Evolutionary conservation across 1,140 invertebrate genomes (phyloP), one percentile per base, ranked within the genome.

Genomic region (Ectropis grisescens): DNA sequence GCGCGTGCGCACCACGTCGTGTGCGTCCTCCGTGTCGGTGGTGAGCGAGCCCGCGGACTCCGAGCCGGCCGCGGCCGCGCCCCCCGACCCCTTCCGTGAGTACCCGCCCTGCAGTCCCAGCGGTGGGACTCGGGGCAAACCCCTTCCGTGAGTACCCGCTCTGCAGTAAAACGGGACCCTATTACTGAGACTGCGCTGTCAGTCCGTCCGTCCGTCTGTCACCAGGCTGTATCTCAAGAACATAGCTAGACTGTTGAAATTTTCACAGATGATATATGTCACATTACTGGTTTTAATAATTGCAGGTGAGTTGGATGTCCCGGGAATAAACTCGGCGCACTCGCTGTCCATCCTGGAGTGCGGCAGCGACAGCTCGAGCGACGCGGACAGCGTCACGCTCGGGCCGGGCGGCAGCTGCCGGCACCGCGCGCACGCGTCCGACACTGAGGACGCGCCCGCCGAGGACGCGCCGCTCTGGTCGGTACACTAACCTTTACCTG

Each of bases 41-140:
- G 81, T 83, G 9, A 81, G 76, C 32, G 81, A 83, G 11, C 64
- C 69, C 0, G 45, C 52, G 0, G 72, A 78, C 1, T 47, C 46
- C 0, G 65, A 75, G 5, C 61, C 49, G 11, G 27, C 45, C 0
- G 9, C 49, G 0, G 58, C 66, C 0, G 37, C 55, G 8, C 50
- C 68, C 1, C 48, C 74, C 0, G 80, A 83, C 27, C 78, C 81
- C 0, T 83, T 82, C 42, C 81, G 81, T 83, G 9, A 72, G 78
- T 67, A 15, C 4, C 2, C 25, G 8, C 11, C 14, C 5, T 27
- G 22, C 10, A n/a, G n/a, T n/a, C n/a, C n/a, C n/a, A n/a, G n/a
- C n/a, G n/a, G n/a, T n/a, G n/a, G n/a, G n/a, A n/a, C n/a, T n/a
- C n/a, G n/a, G n/a, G n/a, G n/a, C n/a, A n/a, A n/a, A n/a, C n/a